phyloP scores from a whole-genome alignment of 2,888 invertebrate species.

The Coleophora flavipennella region DNA sequence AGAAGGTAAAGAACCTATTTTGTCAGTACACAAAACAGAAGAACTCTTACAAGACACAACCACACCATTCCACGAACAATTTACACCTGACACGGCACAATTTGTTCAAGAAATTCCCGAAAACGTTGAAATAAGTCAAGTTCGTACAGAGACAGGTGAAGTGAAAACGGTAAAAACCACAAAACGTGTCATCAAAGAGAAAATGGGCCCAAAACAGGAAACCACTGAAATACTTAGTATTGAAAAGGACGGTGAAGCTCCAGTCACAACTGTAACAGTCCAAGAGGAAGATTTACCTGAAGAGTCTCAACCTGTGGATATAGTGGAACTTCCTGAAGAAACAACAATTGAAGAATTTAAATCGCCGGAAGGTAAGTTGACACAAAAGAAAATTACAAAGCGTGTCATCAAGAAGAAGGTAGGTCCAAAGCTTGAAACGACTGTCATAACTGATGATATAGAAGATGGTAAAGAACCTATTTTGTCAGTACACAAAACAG shows the following conservation, averaged over 20 bases:
- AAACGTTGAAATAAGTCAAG: slow-evolving; percentile 21
- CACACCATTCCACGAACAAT: slow-evolving; percentile 19
- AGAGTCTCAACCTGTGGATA: slow-evolving; percentile 21
- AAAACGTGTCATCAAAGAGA: slow-evolving; percentile 37
- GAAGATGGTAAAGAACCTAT: slow-evolving; percentile 31
- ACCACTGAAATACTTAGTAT: slow-evolving; percentile 56
- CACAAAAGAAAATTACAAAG: slow-evolving; percentile 36
- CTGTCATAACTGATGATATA: slow-evolving; percentile 15
- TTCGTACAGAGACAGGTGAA: slow-evolving; percentile 19
- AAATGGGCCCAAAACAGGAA: slow-evolving; percentile 24
- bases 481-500: slow-evolving; percentile 25
- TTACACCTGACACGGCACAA: slow-evolving; percentile 19
- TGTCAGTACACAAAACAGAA: slow-evolving; percentile 15
- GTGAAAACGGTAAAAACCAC: slow-evolving; percentile 19
- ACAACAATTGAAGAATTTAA: slow-evolving; percentile 18
- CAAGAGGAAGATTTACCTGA: slow-evolving; percentile 23
- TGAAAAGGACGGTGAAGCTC: slow-evolving; percentile 39
- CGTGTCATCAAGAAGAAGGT: slow-evolving; percentile 23
- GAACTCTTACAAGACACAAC: slow-evolving; percentile 19
- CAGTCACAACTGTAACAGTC: slow-evolving; percentile 37
- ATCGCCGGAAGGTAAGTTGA: slow-evolving; percentile 28
- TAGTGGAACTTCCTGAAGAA: slow-evolving; percentile 37
- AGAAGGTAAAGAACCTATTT: slow-evolving; percentile 15
- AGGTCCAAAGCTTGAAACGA: slow-evolving; percentile 23
- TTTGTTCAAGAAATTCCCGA: slow-evolving; percentile 23